These are phyloP conservation scores for Stramonita haemastoma DNA, from an alignment of 2,888 invertebrate genomes.

Conservation along the genomic window DNA sequence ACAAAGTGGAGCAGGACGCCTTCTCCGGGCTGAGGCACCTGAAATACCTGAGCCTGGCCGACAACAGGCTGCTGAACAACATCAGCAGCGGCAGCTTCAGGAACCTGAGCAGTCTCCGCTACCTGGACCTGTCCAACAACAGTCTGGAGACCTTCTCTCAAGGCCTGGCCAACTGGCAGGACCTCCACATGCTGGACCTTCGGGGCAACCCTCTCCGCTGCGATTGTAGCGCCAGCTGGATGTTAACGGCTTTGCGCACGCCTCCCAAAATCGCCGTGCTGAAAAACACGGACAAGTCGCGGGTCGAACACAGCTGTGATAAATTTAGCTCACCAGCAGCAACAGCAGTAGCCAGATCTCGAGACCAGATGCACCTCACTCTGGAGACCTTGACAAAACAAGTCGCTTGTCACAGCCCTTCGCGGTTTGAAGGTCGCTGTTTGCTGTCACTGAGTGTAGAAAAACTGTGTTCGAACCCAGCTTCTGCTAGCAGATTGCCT, in stretches of 20 bases:
- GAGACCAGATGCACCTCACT: neutral
- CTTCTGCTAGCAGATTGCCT: neutral
- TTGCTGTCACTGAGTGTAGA: conserved; percentile 18
- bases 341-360: neutral
- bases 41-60: conserved; percentile 17
- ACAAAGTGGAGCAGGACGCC: conserved; percentile 23
- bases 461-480: neutral
- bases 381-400: neutral
- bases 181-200: conserved; percentile 25
- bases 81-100: conserved; percentile 28
- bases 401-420: conserved; percentile 26
- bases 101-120: conserved; percentile 16
- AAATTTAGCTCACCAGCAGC: neutral
- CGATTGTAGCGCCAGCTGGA: conserved; percentile 43
- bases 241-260: neutral
- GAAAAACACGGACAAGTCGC: neutral
- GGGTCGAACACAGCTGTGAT: neutral
- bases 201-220: conserved; percentile 33
- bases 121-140: conserved; percentile 37
- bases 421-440: neutral
- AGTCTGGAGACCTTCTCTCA: conserved; percentile 15
- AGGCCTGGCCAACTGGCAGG: conserved; percentile 34
- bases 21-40: conserved; percentile 33
- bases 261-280: neutral
- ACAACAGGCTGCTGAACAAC: conserved; percentile 29